A percentile compares a stretch with the other conserved stretches of the same genome.
phyloP scores from a whole-genome alignment of 2,797 vertebrate species.

The Pangasius mekongensis region DNA sequence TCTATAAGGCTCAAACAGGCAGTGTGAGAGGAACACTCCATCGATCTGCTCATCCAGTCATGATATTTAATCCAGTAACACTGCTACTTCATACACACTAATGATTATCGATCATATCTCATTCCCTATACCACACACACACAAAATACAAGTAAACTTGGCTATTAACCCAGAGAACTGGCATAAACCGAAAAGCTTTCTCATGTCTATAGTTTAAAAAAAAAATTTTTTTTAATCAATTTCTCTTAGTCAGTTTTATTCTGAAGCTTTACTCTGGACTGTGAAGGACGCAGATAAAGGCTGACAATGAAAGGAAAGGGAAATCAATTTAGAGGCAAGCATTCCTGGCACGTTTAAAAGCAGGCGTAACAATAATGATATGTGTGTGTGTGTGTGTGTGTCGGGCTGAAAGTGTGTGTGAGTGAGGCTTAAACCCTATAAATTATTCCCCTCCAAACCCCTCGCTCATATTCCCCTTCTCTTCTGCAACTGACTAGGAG shows the following conservation, averaged over 20 bases:
- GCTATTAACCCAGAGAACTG: not conserved
- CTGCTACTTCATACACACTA: constrained; percentile 41
- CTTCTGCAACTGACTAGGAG: not conserved
- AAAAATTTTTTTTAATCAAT: not conserved
- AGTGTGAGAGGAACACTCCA: constrained; percentile 37
- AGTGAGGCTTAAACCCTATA: not conserved
- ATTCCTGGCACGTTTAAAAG: not conserved
- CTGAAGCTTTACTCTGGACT: not conserved
- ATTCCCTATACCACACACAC: not conserved
- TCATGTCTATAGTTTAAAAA: not conserved
- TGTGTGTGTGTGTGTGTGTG: not conserved
- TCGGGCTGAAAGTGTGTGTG: too few species aligned
- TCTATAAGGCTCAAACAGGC: constrained; percentile 48
- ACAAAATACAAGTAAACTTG: not conserved
- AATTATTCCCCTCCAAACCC: not conserved
- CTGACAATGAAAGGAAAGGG: not conserved
- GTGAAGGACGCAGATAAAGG: not conserved
- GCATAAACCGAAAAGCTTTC: not conserved
- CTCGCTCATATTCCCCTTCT: not conserved
- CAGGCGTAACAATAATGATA: not conserved
- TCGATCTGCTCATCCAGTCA: constrained; percentile 53
- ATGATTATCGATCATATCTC: constrained; percentile 47
- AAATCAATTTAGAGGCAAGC: constrained; percentile 5
- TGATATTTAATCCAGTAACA: constrained; percentile 55
- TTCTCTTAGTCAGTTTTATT: not conserved